Percentiles rank a stretch among this genome's conserved stretches.
These are phyloP conservation scores for Tiliacea aurago DNA, from an alignment of 2,888 invertebrate species.

Conservation along the genomic window DNA sequence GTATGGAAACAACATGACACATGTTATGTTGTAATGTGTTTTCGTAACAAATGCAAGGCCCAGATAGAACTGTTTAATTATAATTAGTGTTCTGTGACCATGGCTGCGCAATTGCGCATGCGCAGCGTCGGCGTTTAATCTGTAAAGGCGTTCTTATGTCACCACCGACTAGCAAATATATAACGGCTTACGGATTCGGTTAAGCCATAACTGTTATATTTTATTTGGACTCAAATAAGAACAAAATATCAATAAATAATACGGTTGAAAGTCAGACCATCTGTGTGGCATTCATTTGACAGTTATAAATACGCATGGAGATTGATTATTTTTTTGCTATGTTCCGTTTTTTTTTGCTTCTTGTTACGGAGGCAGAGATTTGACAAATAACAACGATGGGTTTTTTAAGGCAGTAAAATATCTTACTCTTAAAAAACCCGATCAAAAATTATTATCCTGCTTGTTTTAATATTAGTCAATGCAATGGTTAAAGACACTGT, in stretches of 20 bases:
- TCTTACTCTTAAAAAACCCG: neutral
- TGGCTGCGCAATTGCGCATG: slow-evolving; percentile 61
- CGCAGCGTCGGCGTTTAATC: slow-evolving; percentile 63
- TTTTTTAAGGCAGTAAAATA: neutral
- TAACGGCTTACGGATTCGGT: slow-evolving; percentile 71
- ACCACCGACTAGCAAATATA: slow-evolving; percentile 59
- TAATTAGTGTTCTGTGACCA: slow-evolving; percentile 64
- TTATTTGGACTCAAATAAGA: slow-evolving; percentile 61
- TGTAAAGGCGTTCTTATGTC: slow-evolving; percentile 70
- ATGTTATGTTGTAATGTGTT: slow-evolving; percentile 59
- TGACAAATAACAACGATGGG: slow-evolving; percentile 7
- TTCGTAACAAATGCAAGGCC: slow-evolving; percentile 67
- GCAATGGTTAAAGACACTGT: neutral
- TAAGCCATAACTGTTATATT: slow-evolving; percentile 68
- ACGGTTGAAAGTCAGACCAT: slow-evolving; percentile 63
- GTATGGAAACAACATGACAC: slow-evolving; percentile 52
- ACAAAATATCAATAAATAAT: slow-evolving; percentile 67
- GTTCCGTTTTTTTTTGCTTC: slow-evolving; percentile 46
- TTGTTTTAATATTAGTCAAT: neutral
- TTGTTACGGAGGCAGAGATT: slow-evolving; percentile 10
- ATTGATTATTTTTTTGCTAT: slow-evolving; percentile 53
- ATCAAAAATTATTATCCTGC: neutral
- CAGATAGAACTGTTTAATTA: slow-evolving; percentile 66
- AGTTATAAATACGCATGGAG: slow-evolving; percentile 65
- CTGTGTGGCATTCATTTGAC: slow-evolving; percentile 61